These are phyloP conservation scores for Seriola rivoliana DNA, from an alignment of 2,113 vertebrate genomes.

Conservation along the genomic window DNA sequence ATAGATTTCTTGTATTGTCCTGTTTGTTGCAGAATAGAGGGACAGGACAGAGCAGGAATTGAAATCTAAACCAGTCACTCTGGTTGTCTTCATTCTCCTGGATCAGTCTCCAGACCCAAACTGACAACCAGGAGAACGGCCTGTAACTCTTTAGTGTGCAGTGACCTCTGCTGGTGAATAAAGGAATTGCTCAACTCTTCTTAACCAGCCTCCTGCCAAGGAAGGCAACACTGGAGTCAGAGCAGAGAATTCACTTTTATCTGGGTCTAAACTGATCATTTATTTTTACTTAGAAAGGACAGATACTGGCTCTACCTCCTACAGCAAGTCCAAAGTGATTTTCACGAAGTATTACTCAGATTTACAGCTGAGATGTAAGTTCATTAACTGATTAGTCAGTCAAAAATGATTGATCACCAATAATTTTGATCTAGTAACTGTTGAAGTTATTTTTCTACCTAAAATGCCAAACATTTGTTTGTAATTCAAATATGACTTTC, in stretches of 20 bases:
- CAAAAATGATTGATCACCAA: too few relatives aligned
- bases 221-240: background rate
- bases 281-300: background rate
- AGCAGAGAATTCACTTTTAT: background rate
- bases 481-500: background rate
- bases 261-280: background rate
- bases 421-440: too few relatives aligned
- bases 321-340: too few relatives aligned
- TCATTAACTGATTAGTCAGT: background rate
- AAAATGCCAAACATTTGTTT: too few relatives aligned
- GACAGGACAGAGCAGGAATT: background rate
- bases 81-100: background rate
- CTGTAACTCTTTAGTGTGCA: constrained; percentile 15
- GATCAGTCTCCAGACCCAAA: constrained; percentile 1
- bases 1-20: background rate
- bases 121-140: background rate
- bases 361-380: background rate
- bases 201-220: background rate
- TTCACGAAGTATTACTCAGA: background rate
- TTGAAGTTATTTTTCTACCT: too few relatives aligned
- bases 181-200: background rate
- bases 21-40: background rate
- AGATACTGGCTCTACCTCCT: background rate
- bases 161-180: constrained; percentile 64
- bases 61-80: background rate